Evolutionary conservation across 2,888 invertebrate species (phyloP).

Genomic region (Chalcosyrphus nemorum): DNA sequence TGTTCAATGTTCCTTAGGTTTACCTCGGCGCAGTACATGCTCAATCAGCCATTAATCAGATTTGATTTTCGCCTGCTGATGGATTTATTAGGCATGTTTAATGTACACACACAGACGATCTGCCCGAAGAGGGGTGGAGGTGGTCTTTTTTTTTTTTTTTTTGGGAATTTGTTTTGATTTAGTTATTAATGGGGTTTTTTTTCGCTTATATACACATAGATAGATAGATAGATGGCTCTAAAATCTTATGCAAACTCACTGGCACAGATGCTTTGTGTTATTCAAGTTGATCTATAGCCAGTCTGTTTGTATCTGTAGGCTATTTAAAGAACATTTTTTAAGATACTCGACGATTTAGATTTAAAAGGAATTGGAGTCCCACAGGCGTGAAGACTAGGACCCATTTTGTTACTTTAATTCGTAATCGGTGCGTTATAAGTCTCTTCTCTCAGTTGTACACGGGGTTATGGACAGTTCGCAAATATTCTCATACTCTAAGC

Average conservation of each 20-base stretch:
- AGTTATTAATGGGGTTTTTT: slow-evolving; percentile 21
- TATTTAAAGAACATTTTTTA: background rate
- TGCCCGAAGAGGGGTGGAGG: no score
- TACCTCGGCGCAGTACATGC: slow-evolving; percentile 37
- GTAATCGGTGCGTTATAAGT: no score
- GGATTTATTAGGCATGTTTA: slow-evolving; percentile 74
- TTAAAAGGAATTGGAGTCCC: background rate
- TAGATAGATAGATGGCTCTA: background rate
- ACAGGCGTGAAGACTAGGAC: background rate
- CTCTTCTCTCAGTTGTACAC: no score
- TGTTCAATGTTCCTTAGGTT: slow-evolving; percentile 14
- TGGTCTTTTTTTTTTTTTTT: no score
- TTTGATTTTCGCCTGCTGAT: slow-evolving; percentile 62
- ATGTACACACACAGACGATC: slow-evolving; percentile 47
- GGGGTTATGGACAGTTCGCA: no score
- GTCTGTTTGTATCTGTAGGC: no score
- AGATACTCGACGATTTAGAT: background rate
- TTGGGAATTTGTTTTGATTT: slow-evolving; percentile 41
- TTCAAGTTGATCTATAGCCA: background rate
- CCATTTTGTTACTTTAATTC: background rate
- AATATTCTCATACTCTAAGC: no score
- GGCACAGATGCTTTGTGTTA: background rate
- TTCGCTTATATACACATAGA: background rate
- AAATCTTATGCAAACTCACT: background rate
- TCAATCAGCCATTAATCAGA: slow-evolving; percentile 73